phyloP scores from a whole-genome alignment of 2,888 invertebrate genomes.

The Oligia fasciuncula region DNA sequence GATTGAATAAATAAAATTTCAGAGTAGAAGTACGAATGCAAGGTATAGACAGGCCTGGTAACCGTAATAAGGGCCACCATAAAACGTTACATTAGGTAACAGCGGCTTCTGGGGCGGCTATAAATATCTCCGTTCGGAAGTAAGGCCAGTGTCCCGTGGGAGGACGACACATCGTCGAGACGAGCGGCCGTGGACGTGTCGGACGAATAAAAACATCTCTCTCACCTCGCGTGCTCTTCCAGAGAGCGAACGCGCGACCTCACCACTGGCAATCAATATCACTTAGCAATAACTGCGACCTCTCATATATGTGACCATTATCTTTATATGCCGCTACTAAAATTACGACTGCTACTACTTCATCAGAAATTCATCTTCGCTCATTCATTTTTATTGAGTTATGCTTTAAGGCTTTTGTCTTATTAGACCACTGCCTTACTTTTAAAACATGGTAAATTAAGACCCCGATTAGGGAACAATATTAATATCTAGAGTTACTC shows the following conservation, averaged over 20 bases:
- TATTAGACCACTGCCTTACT: constrained; percentile 5
- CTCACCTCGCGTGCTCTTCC: constrained; percentile 78
- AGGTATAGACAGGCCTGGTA: constrained; percentile 78
- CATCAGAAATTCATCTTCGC: constrained; percentile 65
- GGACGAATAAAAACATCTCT: constrained; percentile 88
- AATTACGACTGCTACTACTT: constrained; percentile 72
- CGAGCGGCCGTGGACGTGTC: constrained; percentile 86
- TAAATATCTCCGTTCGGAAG: constrained; percentile 90
- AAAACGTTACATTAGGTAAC: constrained; percentile 90
- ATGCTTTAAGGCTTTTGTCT: constrained; percentile 29
- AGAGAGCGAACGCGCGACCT: constrained; percentile 70
- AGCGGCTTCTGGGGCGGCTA: constrained; percentile 89
- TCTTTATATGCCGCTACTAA: constrained; percentile 76
- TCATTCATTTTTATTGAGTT: constrained; percentile 43
- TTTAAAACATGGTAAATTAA: constrained; percentile 7
- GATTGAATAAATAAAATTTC: constrained; percentile 82
- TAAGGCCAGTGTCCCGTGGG: constrained; percentile 89
- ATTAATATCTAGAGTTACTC: not conserved
- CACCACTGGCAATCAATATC: constrained; percentile 85
- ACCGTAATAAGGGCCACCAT: constrained; percentile 89
- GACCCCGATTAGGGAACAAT: not conserved
- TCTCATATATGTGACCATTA: constrained; percentile 81
- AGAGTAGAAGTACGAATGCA: constrained; percentile 69
- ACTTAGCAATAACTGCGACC: constrained; percentile 84
- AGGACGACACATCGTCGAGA: constrained; percentile 84